Evolutionary conservation across 1,140 invertebrate genomes (phyloP).

Genomic region (Uloborus diversus): DNA sequence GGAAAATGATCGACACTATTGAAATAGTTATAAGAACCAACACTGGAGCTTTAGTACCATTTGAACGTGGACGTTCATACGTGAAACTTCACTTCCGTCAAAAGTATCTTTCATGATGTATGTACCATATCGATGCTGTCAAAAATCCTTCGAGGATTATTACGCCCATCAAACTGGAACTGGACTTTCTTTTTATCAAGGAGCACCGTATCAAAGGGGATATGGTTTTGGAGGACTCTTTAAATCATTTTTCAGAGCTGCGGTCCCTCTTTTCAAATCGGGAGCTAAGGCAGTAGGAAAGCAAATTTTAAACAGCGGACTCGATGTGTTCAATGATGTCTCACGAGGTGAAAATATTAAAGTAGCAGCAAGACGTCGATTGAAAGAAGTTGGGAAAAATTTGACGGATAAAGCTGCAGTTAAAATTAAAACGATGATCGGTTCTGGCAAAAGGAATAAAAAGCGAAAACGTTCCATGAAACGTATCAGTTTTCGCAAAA

Average conservation of each 20-base stretch:
- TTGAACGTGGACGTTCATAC: background rate
- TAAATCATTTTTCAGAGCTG: background rate
- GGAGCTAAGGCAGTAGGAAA: slow-evolving; percentile 3
- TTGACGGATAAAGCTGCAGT: background rate
- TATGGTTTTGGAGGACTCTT: background rate
- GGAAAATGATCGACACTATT: background rate
- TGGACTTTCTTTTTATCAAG: background rate
- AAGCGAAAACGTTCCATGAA: background rate
- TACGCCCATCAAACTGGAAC: background rate
- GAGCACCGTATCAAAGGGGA: background rate
- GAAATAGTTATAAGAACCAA: slow-evolving; percentile 7
- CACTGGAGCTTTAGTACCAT: background rate
- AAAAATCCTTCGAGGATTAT: background rate
- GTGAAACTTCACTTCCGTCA: slow-evolving; percentile 13
- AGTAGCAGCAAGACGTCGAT: background rate
- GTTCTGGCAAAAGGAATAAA: background rate
- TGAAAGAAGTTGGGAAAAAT: background rate
- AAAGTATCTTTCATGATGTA: background rate
- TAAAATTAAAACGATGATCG: slow-evolving; percentile 3
- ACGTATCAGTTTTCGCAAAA: background rate
- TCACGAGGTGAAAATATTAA: background rate
- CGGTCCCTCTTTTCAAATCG: background rate
- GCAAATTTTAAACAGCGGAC: background rate
- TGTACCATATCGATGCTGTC: background rate
- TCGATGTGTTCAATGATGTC: background rate